A percentile compares a stretch with the other conserved stretches of the same genome.
Evolutionary conservation across 2,888 invertebrate species (phyloP).

Genomic region (Lagria hirta): DNA sequence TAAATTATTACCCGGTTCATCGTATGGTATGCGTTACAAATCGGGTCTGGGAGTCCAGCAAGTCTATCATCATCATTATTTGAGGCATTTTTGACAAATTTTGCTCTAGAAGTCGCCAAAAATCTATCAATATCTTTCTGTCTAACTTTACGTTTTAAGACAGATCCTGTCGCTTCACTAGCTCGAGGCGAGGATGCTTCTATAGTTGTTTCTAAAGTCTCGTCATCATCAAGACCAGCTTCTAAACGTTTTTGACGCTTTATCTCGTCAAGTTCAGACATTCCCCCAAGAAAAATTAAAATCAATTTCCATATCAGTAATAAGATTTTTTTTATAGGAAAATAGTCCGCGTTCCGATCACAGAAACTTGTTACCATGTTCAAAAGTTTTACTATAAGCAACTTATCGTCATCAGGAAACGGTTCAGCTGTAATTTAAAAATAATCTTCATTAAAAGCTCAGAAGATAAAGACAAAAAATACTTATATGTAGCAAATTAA

Average conservation of each 20-base stretch:
- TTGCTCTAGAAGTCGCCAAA: conserved; percentile 85
- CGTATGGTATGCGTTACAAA: conserved; percentile 93
- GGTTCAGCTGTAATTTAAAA: no score
- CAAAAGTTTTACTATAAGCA: conserved; percentile 84
- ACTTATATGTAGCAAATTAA: no score
- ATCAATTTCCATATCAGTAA: conserved; percentile 94
- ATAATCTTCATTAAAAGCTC: no score
- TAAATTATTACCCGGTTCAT: conserved; percentile 64
- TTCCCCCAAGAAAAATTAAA: conserved; percentile 89
- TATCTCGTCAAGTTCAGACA: conserved; percentile 74
- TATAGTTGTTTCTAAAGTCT: conserved; percentile 92
- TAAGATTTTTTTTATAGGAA: conserved; percentile 97
- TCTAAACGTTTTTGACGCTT: conserved; percentile 72
- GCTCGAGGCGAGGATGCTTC: conserved; percentile 93
- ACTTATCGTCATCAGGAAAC: conserved; percentile 79
- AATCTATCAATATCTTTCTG: conserved; percentile 93
- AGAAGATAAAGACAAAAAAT: no score
- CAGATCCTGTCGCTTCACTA: no score
- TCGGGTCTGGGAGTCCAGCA: conserved; percentile 94
- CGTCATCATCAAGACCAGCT: conserved; percentile 80
- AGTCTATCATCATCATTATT: conserved; percentile 84
- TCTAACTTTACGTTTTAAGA: conserved; percentile 92
- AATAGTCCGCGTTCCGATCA: conserved; percentile 93
- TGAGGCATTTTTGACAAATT: conserved; percentile 94
- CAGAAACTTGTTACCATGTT: conserved; percentile 97